phyloP scores from a whole-genome alignment of 1,140 invertebrate genomes.

The Homalodisca vitripennis region DNA sequence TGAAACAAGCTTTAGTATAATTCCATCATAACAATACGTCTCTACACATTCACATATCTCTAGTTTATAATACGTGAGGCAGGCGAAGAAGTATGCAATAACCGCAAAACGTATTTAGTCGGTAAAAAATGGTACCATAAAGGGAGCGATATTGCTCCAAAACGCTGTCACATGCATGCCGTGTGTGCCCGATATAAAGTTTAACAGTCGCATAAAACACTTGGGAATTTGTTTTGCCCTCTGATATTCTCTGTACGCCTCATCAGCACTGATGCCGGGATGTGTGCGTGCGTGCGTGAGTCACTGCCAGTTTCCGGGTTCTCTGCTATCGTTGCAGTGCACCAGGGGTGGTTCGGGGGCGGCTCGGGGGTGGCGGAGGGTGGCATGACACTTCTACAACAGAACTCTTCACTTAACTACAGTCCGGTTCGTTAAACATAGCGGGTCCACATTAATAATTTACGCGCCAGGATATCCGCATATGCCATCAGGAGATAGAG shows the following conservation, averaged over 20 bases:
- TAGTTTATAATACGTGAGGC: too few relatives aligned
- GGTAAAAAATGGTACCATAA: not conserved
- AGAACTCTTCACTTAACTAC: not conserved
- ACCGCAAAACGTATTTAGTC: not conserved
- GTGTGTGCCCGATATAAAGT: slow-evolving; percentile 1
- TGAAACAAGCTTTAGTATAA: too few relatives aligned
- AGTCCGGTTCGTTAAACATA: too few relatives aligned
- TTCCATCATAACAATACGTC: too few relatives aligned
- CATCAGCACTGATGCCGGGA: not conserved
- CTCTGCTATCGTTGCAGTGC: not conserved
- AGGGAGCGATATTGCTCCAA: not conserved
- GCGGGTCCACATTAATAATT: too few relatives aligned
- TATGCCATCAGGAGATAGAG: too few relatives aligned
- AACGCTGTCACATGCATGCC: not conserved
- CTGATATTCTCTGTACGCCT: not conserved
- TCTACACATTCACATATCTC: too few relatives aligned
- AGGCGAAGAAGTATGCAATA: too few relatives aligned
- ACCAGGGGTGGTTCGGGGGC: too few relatives aligned
- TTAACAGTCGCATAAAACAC: slow-evolving; percentile 13
- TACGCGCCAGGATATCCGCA: too few relatives aligned
- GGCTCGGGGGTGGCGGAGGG: too few relatives aligned
- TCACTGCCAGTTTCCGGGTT: not conserved
- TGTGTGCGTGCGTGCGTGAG: not conserved
- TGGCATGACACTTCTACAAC: not conserved
- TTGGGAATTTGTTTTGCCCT: not conserved